Evolutionary conservation across 2,888 invertebrate species (phyloP).

Genomic region (Fragum sueziense): DNA sequence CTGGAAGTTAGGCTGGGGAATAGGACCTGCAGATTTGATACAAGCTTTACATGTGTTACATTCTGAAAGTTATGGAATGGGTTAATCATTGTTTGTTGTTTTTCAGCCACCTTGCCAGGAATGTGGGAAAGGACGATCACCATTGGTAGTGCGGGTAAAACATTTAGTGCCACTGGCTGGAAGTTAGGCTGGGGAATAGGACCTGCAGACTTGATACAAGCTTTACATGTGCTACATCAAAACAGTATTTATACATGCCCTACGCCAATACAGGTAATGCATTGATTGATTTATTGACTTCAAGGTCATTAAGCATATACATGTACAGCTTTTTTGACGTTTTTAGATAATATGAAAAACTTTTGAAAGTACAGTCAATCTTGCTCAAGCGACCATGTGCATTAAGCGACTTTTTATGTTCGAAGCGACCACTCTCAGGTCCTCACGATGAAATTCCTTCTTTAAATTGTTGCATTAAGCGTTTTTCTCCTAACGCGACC

Average conservation of each 20-base stretch:
- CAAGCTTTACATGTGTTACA: background rate
- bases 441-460: too few relatives aligned
- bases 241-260: conserved; percentile 95
- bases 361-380: too few relatives aligned
- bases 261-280: conserved; percentile 89
- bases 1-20: too few relatives aligned
- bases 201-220: conserved; percentile 89
- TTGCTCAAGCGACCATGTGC: too few relatives aligned
- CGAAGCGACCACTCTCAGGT: too few relatives aligned
- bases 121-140: conserved; percentile 99
- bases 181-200: conserved; percentile 97
- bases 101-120: conserved; percentile 91
- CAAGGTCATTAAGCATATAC: too few relatives aligned
- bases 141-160: conserved; percentile 98
- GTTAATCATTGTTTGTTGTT: background rate
- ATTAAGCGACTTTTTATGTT: too few relatives aligned
- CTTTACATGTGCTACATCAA: conserved; percentile 94
- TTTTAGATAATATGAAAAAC: too few relatives aligned
- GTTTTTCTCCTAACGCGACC: too few relatives aligned
- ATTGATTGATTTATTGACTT: background rate
- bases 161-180: conserved; percentile 96
- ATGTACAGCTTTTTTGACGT: too few relatives aligned
- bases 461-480: too few relatives aligned
- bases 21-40: too few relatives aligned
- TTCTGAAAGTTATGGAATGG: background rate